These are phyloP conservation scores for Trissolcus brochymenae DNA, from an alignment of 2,888 invertebrate genomes.

Conservation along the genomic window DNA sequence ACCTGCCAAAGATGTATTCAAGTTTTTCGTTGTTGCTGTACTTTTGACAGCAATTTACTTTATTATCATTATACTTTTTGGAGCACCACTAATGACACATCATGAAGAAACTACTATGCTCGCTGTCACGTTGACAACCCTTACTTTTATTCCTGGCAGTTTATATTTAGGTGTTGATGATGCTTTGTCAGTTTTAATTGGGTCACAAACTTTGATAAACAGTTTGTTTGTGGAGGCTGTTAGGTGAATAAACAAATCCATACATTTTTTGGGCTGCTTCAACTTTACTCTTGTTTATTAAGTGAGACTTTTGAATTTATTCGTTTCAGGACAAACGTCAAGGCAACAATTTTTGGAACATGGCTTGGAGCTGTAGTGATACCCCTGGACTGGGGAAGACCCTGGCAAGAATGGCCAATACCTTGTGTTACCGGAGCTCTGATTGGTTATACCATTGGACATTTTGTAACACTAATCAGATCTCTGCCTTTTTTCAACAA, in stretches of 20 bases:
- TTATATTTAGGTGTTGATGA: conserved; percentile 81
- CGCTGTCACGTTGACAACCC: conserved; percentile 79
- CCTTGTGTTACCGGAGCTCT: conserved; percentile 84
- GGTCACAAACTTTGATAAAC: conserved; percentile 76
- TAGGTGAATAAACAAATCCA: conserved; percentile 57
- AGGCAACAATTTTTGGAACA: conserved; percentile 83
- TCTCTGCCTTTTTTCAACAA: conserved; percentile 62
- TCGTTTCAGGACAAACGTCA: conserved; percentile 77
- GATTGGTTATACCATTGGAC: conserved; percentile 80
- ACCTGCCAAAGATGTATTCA: conserved; percentile 78
- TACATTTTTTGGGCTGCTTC: too few species aligned
- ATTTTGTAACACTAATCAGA: conserved; percentile 79
- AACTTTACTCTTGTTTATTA: too few species aligned
- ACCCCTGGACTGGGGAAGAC: conserved; percentile 93
- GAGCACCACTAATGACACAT: conserved; percentile 81
- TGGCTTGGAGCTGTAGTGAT: conserved; percentile 92
- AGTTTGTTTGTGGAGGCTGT: conserved; percentile 77
- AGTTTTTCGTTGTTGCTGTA: conserved; percentile 77
- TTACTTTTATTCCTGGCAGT: conserved; percentile 82
- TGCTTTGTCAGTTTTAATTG: conserved; percentile 79
- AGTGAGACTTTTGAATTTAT: not conserved
- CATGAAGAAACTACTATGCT: conserved; percentile 84
- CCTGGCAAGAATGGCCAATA: conserved; percentile 91
- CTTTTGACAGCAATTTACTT: conserved; percentile 79
- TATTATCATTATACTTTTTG: conserved; percentile 81